These are phyloP conservation scores for Ptiloglossa arizonensis DNA, from an alignment of 1,140 invertebrate genomes.

Conservation along the genomic window DNA sequence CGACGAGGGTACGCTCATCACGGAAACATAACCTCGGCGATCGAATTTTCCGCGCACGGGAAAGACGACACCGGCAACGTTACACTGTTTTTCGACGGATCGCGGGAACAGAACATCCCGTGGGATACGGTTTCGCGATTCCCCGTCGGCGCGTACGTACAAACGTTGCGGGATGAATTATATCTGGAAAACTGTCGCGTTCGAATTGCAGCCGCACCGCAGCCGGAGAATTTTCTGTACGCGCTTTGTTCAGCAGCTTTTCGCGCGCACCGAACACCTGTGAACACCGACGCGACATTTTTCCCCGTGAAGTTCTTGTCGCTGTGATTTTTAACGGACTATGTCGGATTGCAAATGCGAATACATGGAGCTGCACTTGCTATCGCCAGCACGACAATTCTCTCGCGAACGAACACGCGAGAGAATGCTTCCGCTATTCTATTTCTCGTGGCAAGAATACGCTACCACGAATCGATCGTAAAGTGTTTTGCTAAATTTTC, in stretches of 20 bases:
- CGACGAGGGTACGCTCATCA: background rate
- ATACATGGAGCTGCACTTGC: background rate
- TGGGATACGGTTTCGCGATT: background rate
- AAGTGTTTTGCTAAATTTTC: too few relatives aligned
- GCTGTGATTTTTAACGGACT: constrained; percentile 30
- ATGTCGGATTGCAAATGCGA: constrained; percentile 12
- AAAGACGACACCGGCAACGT: constrained; percentile 13
- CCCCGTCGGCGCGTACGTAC: constrained; percentile 2
- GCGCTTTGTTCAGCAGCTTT: constrained; percentile 39
- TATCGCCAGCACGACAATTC: background rate
- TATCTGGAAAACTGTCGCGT: constrained; percentile 41
- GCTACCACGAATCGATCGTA: too few relatives aligned
- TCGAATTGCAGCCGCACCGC: constrained; percentile 35
- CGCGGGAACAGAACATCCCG: background rate
- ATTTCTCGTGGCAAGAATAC: background rate
- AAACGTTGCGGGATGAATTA: constrained; percentile 58
- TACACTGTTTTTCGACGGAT: constrained; percentile 5
- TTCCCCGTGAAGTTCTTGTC: constrained; percentile 4
- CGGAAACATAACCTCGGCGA: background rate
- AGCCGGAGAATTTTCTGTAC: constrained; percentile 3
- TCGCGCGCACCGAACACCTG: constrained; percentile 31
- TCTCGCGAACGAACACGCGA: background rate
- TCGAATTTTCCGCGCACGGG: background rate
- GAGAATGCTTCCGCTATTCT: constrained; percentile 27
- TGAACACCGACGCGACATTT: constrained; percentile 35